phyloP scores from a whole-genome alignment of 2,888 invertebrate species.

The Agonum fuliginosum region DNA sequence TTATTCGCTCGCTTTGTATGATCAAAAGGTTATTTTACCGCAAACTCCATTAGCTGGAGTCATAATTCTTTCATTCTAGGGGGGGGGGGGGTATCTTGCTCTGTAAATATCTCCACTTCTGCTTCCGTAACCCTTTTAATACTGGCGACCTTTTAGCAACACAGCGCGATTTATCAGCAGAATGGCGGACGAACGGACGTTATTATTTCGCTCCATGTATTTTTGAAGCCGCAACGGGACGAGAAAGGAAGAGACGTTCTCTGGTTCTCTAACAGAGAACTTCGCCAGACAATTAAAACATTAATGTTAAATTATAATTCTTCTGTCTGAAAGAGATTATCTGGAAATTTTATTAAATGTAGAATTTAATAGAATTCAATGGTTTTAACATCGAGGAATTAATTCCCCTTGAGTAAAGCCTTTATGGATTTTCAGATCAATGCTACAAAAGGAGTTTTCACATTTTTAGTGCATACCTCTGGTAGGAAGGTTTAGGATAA shows the following conservation, averaged over 20 bases:
- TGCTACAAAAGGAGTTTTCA: slow-evolving; percentile 4
- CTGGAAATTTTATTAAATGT: slow-evolving; percentile 47
- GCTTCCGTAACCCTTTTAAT: slow-evolving; percentile 54
- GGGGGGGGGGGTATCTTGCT: slow-evolving; percentile 33
- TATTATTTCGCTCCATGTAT: slow-evolving; percentile 47
- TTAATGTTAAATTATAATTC: slow-evolving; percentile 50
- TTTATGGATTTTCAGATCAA: slow-evolving; percentile 47
- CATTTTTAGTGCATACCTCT: no score
- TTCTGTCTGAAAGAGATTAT: slow-evolving; percentile 39
- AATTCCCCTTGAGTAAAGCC: slow-evolving; percentile 38
- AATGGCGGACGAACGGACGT: slow-evolving; percentile 34
- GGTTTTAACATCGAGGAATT: slow-evolving; percentile 34
- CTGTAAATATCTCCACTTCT: slow-evolving; percentile 55
- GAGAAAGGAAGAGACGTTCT: no score
- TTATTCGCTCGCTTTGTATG: slow-evolving; percentile 53
- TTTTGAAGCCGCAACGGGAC: slow-evolving; percentile 7
- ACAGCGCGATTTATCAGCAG: slow-evolving; percentile 34
- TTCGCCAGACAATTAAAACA: slow-evolving; percentile 44
- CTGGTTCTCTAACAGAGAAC: neutral
- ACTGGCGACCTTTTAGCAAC: slow-evolving; percentile 48
- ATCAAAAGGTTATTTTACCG: slow-evolving; percentile 59
- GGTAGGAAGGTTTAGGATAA: no score
- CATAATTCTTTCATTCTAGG: slow-evolving; percentile 57
- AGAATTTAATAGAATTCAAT: slow-evolving; percentile 43
- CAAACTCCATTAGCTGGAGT: slow-evolving; percentile 57